Percentiles rank a stretch among this genome's conserved stretches.
Evolutionary conservation across 2,888 invertebrate species (phyloP).

Genomic region (Leptogaster cylindrica): DNA sequence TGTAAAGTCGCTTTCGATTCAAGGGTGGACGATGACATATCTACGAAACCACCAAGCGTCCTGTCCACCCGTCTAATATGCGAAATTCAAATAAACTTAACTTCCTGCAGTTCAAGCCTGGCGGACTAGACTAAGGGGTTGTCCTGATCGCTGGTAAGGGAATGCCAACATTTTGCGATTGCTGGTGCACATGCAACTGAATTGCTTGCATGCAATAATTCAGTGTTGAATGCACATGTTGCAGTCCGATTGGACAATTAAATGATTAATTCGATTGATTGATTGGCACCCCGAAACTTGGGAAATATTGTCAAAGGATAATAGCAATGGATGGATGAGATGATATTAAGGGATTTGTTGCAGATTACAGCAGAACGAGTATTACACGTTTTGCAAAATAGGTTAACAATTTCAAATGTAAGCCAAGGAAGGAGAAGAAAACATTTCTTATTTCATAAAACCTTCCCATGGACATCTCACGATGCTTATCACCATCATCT

Average conservation of each 20-base stretch:
- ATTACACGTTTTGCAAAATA: too few relatives aligned
- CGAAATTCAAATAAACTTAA: constrained; percentile 45
- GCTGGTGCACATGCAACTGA: constrained; percentile 10
- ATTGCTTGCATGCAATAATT: constrained; percentile 44
- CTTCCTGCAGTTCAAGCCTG: constrained; percentile 32
- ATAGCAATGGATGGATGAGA: too few relatives aligned
- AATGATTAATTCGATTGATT: constrained; percentile 46
- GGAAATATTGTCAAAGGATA: too few relatives aligned
- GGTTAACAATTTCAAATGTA: too few relatives aligned
- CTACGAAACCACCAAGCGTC: constrained; percentile 18
- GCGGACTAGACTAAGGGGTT: too few relatives aligned
- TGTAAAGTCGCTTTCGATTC: constrained; percentile 30
- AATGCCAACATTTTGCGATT: constrained; percentile 11
- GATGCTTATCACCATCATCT: too few relatives aligned
- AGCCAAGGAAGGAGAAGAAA: too few relatives aligned
- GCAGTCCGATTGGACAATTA: constrained; percentile 45
- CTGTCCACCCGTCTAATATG: constrained; percentile 43
- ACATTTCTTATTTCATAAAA: too few relatives aligned
- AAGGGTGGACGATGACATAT: constrained; percentile 29
- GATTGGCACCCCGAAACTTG: too few relatives aligned
- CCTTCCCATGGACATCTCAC: too few relatives aligned
- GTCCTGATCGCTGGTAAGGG: constrained; percentile 1
- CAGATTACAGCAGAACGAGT: too few relatives aligned
- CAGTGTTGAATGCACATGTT: constrained; percentile 46
- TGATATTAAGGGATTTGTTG: too few relatives aligned